Evolutionary conservation across 2,113 vertebrate genomes (phyloP).

Genomic region (Scalopus aquaticus): DNA sequence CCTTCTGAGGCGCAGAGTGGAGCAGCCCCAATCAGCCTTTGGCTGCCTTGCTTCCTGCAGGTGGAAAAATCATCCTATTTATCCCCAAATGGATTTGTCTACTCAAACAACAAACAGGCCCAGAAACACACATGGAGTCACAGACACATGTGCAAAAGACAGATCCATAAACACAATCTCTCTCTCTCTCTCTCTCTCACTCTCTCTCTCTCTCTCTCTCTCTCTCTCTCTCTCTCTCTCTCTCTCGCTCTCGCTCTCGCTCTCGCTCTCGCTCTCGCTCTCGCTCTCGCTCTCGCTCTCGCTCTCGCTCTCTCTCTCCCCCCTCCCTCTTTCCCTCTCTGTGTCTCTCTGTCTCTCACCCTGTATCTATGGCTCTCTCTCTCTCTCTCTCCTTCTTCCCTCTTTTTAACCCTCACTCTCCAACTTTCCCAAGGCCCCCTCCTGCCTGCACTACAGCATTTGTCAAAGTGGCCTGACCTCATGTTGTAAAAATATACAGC

Average conservation of each 20-base stretch:
- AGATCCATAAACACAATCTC: neutral
- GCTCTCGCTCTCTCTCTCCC: neutral
- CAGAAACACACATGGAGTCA: slow-evolving; percentile 53
- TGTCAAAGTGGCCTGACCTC: slow-evolving; percentile 71
- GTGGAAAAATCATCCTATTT: slow-evolving; percentile 79
- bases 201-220: neutral
- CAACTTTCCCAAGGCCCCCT: slow-evolving; percentile 61
- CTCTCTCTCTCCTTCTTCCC: neutral
- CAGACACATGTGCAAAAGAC: slow-evolving; percentile 46
- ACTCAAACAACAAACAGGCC: slow-evolving; percentile 77
- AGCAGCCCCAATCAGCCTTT: slow-evolving; percentile 70
- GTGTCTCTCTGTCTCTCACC: neutral
- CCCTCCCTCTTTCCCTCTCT: too few relatives aligned
- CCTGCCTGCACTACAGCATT: slow-evolving; percentile 41
- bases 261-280: neutral
- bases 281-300: neutral
- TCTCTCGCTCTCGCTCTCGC: neutral
- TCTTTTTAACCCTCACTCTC: slow-evolving; percentile 19
- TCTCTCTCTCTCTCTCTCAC: neutral
- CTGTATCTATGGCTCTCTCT: too few relatives aligned
- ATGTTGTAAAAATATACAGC: slow-evolving; percentile 71
- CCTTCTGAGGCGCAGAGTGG: slow-evolving; percentile 54
- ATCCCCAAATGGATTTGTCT: slow-evolving; percentile 74
- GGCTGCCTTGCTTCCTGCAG: slow-evolving; percentile 75
- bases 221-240: neutral